Base-by-base conservation (phyloP, 2,797 vertebrate genomes). In the Triplophysa bombifrons region DNA sequence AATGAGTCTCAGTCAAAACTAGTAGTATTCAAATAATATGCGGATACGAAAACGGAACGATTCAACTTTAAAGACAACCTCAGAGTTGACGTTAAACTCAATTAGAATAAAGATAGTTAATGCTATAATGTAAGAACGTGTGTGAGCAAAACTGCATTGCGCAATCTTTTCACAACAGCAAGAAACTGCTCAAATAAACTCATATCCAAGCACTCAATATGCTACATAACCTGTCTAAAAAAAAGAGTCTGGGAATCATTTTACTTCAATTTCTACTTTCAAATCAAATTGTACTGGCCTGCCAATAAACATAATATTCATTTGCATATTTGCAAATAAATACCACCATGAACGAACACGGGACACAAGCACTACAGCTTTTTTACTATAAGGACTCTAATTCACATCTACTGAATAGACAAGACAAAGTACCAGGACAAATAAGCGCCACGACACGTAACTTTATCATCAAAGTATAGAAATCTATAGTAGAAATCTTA, bases 381-480 rank as follows among this genome's bases (percentile, higher is more conserved):
- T 41, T 83, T 76, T 81, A 78, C 81, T 78, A 85, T 81, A 81
- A 84, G 86, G 79, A 85, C 84, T 90, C 81, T 82, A 82, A 86
- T 92, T 87, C 89, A 90, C 85, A 90, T 91, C 88, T 88, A 87
- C 78, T 84, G 87, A 84, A 87, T 87, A 90, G 91, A 90, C 89
- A 91, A 53, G 93, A 93, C 90, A 90, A 91, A 97, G 95, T 97
- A 98, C 96, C 95, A 95, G 93, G 90, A 95, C 92, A 93, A 90
- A 89, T 79, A 82, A 87, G 90, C 87, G 91, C 88, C 86, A 89
- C 86, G 87, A 61, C 60, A 61, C 5, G 16, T 66, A 56, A 90
- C 86, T 91, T 85, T 80, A 86, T 90, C 82, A 87, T 77, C 41
- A 76, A 75, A 84, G 67, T 66, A 7, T 38, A 86, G 41, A 84